Evolutionary conservation across 2,113 vertebrate species (phyloP), one percentile per base, ranked within the genome.

Genomic region (Forbesichthys papilliferus): DNA sequence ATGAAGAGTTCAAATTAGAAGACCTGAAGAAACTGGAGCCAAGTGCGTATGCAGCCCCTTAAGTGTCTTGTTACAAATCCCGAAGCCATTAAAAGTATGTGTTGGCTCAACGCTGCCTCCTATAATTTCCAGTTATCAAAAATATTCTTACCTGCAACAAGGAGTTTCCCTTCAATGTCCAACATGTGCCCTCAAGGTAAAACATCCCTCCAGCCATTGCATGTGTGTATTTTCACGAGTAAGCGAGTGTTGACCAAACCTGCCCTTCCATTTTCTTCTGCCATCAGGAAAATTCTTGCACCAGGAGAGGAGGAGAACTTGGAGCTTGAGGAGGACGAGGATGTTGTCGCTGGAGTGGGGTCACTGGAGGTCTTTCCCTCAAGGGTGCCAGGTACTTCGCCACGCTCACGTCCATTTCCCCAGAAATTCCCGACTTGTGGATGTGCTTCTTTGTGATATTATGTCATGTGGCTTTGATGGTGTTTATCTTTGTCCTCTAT

Each of bases 231-330:
- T 6, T 47, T 63, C 11, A 11, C 11, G 18, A 63, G 10, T 14
- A 52, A 34, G 11, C 33, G 33, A 51, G 62, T 9, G 16, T 10
- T 48, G 46, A 18, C 8, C 8, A 55, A 62, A 48, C 46, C 8
- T 48, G 14, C n/a, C n/a, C 13, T 5, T 48, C 6, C 11, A 66
- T 57, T 20, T 69, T 59, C 33, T 57, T 1, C 12, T 12, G 11
- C 20, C 3, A 34, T 62, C 78, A 99, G 98, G 91, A 98, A 94
- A 91, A 98, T 99, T 89, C 93, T 99, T 11, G 97, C 96, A 64
- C 98, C 97, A 9, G 97, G 98, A 59, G 98, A 99, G 84, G 98
- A 99, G 83, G 97, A 99, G 89, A 95, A 96, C 84, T 92, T 99
- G 60, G 96, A 98, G 81, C 90, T 96, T 81, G 97, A 99, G 78